Conservation (phyloP, 2,113 vertebrate species). For the Pluvianellus socialis region DNA sequence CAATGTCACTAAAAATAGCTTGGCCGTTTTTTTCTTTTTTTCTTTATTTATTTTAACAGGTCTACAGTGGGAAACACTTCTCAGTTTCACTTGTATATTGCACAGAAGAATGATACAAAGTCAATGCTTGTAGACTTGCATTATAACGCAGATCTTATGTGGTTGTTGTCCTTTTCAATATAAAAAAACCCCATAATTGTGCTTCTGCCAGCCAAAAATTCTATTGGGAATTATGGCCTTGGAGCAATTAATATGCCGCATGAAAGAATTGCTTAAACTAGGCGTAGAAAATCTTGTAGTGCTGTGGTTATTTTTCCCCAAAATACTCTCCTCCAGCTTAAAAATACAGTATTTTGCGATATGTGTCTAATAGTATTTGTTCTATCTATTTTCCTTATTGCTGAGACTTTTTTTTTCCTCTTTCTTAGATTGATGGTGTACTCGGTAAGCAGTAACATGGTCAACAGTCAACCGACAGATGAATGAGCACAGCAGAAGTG, state of each 20-base stretch:
- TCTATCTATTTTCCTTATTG: not conserved
- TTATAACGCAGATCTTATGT: not conserved
- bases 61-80: not conserved
- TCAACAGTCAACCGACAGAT: not conserved
- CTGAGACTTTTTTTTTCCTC: not conserved
- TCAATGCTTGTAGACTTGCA: rapidly evolving
- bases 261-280: not conserved
- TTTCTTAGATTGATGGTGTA: not conserved
- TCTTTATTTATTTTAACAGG: not conserved
- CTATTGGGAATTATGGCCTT: not conserved
- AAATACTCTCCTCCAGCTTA: not conserved
- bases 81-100: not conserved
- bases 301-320: not conserved
- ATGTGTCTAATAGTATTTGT: not conserved
- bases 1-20: not conserved
- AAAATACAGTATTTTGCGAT: not conserved
- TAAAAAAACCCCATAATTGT: not conserved
- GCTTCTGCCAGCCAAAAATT: not conserved
- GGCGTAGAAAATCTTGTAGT: not conserved
- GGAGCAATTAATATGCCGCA: not conserved
- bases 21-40: not conserved
- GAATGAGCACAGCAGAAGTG: not conserved
- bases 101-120: not conserved
- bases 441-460: not conserved
- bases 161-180: rapidly evolving